Base-by-base conservation (phyloP, 2,113 vertebrate species). In the Fregetta grallaria region DNA sequence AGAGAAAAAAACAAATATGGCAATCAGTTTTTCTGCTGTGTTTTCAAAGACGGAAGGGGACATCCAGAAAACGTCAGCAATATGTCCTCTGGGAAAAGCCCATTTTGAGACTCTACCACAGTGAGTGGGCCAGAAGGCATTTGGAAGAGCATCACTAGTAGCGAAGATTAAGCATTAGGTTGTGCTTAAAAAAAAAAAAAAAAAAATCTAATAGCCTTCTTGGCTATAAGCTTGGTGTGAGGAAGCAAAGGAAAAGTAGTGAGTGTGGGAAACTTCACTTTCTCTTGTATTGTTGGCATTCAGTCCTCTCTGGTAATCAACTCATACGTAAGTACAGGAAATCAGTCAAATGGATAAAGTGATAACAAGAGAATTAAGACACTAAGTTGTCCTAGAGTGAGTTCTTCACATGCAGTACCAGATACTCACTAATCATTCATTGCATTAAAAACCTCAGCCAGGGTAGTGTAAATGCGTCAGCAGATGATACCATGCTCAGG, bases 311-410 rank as follows among this genome's bases (percentile, higher is more conserved):
- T 56, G 7, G 38, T 36, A 63, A 73, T 45, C 44, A 63, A 40
- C 30, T 72, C 15, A 8, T 16, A 75, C 0, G 0, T 26, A 61
- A 4, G 3, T 16, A 72, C 13, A n/a, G 47, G 53, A 61, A 91
- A 83, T 30, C 26, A 49, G 42, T 56, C 21, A 73, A 79, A 47
- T 10, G 9, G 38, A 23, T 40, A 42, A 88, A 70, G 47, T 15
- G 25, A 11, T 70, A 66, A 56, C 36, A 88, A 49, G 22, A 14
- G 56, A 84, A 67, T 76, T 29, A 55, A 68, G 75, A n/a, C 50
- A 42, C 20, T 42, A n/a, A 67, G 10, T n/a, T 65, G 42, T 61
- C 42, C 58, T 65, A 32, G n/a, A 86, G 23, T 3, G 14, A 86
- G 50, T 29, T 67, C 56, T 88, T 75, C 26, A 62, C 53, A 26